Conservation (phyloP, 1,140 invertebrate genomes). For the Drosophila willistoni region DNA sequence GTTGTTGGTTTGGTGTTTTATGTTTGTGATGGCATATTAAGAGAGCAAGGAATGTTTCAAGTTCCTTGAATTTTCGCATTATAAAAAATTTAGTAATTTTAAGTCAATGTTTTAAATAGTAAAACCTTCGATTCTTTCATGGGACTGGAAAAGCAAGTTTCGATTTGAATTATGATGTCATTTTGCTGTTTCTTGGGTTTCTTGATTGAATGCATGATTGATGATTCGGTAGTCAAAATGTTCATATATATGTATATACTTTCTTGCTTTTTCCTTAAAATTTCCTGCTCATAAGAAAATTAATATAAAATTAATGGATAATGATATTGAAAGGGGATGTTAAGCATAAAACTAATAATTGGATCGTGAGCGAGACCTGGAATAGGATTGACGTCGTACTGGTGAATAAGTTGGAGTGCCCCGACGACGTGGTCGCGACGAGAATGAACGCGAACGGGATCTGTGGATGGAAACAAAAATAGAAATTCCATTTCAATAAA, state of each 20-base stretch:
- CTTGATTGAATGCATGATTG: slow-evolving; percentile 35
- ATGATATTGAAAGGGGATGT: slow-evolving; percentile 46
- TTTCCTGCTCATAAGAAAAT: slow-evolving; percentile 74
- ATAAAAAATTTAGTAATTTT: slow-evolving; percentile 50
- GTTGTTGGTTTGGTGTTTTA: slow-evolving; percentile 4
- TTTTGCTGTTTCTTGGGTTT: slow-evolving; percentile 5
- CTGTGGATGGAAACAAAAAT: slow-evolving; percentile 62
- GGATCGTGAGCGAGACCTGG: slow-evolving; percentile 87
- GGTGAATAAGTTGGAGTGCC: slow-evolving; percentile 91
- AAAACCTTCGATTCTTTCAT: slow-evolving; percentile 22
- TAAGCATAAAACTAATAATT: slow-evolving; percentile 83
- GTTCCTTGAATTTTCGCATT: slow-evolving; percentile 49
- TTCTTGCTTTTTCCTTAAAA: slow-evolving; percentile 68
- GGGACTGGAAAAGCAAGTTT: slow-evolving; percentile 54
- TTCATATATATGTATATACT: slow-evolving; percentile 24
- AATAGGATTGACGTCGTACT: slow-evolving; percentile 91
- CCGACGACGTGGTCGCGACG: slow-evolving; percentile 92
- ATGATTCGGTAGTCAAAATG: slow-evolving; percentile 43
- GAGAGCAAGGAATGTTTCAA: slow-evolving; percentile 47
- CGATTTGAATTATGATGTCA: background rate
- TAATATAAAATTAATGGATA: slow-evolving; percentile 66
- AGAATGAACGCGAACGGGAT: slow-evolving; percentile 89
- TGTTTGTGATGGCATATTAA: slow-evolving; percentile 29
- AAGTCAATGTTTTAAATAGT: slow-evolving; percentile 41
- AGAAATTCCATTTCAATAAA: background rate